Percentiles rank a stretch among this genome's conserved stretches.
phyloP scores from a whole-genome alignment of 2,113 vertebrate species.

The Apeltes quadracus region DNA sequence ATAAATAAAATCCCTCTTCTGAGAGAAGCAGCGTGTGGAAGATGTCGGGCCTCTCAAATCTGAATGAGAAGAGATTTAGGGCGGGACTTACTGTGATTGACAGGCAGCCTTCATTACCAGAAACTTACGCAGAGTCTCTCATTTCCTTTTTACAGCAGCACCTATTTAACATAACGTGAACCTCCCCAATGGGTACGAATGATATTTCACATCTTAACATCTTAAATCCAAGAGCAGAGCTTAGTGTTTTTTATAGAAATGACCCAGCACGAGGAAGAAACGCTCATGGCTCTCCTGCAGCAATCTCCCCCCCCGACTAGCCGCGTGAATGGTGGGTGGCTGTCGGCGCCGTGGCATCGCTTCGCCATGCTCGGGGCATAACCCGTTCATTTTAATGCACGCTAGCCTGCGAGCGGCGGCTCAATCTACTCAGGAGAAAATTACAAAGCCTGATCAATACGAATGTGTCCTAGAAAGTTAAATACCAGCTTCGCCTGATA shows the following conservation, averaged over 20 bases:
- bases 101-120: no score
- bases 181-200: conserved; percentile 18
- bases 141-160: not conserved
- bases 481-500: conserved; percentile 64
- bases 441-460: conserved; percentile 75
- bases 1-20: no score
- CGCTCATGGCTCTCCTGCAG: conserved; percentile 16
- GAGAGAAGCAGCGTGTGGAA: no score
- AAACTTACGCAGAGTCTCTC: no score
- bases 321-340: conserved; percentile 25
- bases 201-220: not conserved
- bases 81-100: no score
- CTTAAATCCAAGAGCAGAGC: conserved; percentile 22
- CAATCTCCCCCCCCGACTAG: conserved; percentile 23
- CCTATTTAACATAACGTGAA: conserved; percentile 26
- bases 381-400: conserved; percentile 62
- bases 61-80: no score
- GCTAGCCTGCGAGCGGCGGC: conserved; percentile 45
- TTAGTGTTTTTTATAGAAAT: conserved; percentile 26
- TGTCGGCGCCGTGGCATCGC: conserved; percentile 19
- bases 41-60: no score
- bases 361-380: conserved; percentile 50
- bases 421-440: conserved; percentile 68
- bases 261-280: not conserved
- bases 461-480: conserved; percentile 72